phyloP scores from a whole-genome alignment of 2,113 vertebrate genomes.

The Tauraco erythrolophus region DNA sequence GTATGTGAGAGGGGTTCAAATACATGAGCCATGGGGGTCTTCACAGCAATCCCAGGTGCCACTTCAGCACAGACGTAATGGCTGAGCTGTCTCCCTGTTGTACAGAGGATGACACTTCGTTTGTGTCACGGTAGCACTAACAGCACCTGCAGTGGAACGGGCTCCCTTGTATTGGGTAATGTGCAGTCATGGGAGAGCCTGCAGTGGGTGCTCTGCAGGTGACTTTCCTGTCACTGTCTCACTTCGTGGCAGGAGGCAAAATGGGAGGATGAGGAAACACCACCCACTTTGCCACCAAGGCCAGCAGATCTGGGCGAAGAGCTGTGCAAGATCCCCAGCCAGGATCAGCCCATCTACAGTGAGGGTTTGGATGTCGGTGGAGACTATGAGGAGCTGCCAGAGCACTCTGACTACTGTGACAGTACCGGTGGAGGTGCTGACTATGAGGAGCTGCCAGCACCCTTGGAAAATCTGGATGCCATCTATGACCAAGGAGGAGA shows the following conservation, averaged over 20 bases:
- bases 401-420: neutral
- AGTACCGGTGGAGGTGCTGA: slow-evolving; percentile 20
- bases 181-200: neutral
- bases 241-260: slow-evolving; percentile 4
- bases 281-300: slow-evolving; percentile 69
- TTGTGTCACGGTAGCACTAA: neutral
- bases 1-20: neutral
- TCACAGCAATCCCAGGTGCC: neutral
- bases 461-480: neutral
- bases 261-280: neutral
- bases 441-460: slow-evolving; percentile 58
- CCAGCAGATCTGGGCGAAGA: neutral
- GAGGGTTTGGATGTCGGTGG: slow-evolving; percentile 8
- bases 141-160: neutral
- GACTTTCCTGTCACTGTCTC: neutral
- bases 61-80: neutral
- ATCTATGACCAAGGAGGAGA: neutral
- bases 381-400: slow-evolving; percentile 82
- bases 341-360: slow-evolving; percentile 32
- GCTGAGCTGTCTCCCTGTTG: neutral
- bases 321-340: slow-evolving; percentile 15
- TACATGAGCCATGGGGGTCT: neutral
- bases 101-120: neutral
- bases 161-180: neutral
- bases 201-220: neutral